Evolutionary conservation across 2,113 vertebrate species (phyloP).

Genomic region (Calidris pugnax): DNA sequence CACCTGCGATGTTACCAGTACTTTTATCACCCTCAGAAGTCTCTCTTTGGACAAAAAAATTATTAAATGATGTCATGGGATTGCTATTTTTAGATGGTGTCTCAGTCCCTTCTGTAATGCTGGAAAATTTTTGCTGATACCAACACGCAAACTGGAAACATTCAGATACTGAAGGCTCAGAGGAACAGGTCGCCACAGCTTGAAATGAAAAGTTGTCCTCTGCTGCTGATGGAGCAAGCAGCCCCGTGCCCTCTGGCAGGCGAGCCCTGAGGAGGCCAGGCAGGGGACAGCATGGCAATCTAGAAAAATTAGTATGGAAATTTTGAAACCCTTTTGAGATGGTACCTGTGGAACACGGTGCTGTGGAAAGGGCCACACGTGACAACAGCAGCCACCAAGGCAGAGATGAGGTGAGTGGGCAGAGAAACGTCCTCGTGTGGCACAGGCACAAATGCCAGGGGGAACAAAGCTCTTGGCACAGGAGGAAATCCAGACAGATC

Average conservation of each 20-base stretch:
- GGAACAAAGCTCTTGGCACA: neutral
- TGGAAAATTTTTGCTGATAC: neutral
- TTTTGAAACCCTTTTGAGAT: neutral
- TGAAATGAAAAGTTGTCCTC: neutral
- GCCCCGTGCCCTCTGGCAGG: neutral
- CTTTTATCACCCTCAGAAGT: neutral
- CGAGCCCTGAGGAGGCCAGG: accelerated
- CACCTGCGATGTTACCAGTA: neutral
- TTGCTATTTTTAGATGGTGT: neutral
- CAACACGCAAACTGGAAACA: neutral
- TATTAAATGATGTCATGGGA: neutral
- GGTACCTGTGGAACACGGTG: neutral
- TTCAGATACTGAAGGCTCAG: neutral
- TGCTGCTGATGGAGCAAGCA: neutral
- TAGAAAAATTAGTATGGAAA: neutral
- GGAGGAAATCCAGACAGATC: neutral
- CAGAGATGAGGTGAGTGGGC: neutral
- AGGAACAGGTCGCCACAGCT: neutral
- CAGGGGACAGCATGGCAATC: neutral
- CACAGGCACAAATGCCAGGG: neutral
- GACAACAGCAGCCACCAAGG: neutral
- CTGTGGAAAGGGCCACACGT: neutral
- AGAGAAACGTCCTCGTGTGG: accelerated
- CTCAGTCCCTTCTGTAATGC: neutral
- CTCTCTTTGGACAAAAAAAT: neutral